Percentiles rank a stretch among this genome's conserved stretches.
These are phyloP conservation scores for Eupithecia inturbata DNA, from an alignment of 2,888 invertebrate species.

Conservation along the genomic window DNA sequence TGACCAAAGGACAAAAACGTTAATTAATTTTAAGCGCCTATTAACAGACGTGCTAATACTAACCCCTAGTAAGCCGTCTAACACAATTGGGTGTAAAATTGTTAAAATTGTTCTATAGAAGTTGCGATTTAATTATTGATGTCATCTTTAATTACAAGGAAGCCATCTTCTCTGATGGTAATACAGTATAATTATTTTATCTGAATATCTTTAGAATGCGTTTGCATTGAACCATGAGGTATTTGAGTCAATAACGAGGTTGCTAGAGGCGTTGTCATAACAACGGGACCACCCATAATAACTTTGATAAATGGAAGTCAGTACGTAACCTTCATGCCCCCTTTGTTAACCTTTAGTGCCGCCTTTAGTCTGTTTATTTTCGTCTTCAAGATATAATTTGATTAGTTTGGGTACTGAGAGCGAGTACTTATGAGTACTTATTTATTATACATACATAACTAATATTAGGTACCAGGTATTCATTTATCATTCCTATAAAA, in stretches of 20 bases:
- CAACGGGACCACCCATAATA: slow-evolving; percentile 31
- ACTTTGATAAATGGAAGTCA: slow-evolving; percentile 24
- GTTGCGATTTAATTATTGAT: neutral
- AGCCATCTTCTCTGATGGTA: neutral
- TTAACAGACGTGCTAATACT: neutral
- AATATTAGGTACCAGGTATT: neutral
- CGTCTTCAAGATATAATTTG: neutral
- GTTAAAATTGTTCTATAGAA: neutral
- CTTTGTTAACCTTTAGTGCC: neutral
- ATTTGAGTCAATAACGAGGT: slow-evolving; percentile 2
- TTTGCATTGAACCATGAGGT: neutral
- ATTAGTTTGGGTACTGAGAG: neutral
- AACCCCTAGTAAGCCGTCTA: neutral
- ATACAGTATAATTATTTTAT: neutral
- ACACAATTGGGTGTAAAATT: neutral
- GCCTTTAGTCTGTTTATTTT: slow-evolving; percentile 4
- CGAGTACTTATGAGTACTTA: too few relatives aligned
- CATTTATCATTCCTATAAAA: too few relatives aligned
- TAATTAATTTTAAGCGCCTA: neutral
- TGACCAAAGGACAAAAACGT: neutral
- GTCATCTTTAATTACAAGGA: neutral
- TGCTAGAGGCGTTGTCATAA: slow-evolving; percentile 27
- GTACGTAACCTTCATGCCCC: slow-evolving; percentile 21
- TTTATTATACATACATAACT: neutral
- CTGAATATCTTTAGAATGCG: neutral